Evolutionary conservation across 35 echinoderm and acorn worm species (phyloP).

Genomic region (Ophioderma brevispina): DNA sequence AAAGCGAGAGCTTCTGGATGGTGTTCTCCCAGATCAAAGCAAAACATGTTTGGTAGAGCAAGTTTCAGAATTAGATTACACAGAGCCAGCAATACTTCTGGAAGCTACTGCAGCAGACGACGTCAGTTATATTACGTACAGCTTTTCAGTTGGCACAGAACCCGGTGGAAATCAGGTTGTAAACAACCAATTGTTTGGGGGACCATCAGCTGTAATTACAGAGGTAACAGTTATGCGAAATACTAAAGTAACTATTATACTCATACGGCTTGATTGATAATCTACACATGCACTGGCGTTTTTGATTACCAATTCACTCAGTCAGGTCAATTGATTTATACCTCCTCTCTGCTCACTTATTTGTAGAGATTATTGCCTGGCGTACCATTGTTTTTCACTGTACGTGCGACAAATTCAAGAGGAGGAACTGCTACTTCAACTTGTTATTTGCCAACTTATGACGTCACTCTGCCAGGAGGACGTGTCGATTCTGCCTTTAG

Average conservation of each 20-base stretch:
- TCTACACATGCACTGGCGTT: no score
- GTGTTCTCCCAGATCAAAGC: background rate
- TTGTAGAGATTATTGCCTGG: no score
- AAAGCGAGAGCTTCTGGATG: background rate
- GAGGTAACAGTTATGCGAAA: no score
- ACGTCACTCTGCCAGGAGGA: constrained; percentile 43
- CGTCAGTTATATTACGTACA: constrained; percentile 26
- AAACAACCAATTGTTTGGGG: constrained; percentile 11
- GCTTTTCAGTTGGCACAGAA: constrained; percentile 25
- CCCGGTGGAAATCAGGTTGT: constrained; percentile 38
- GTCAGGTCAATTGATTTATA: no score
- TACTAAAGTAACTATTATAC: no score
- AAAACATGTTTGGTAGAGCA: constrained; percentile 22
- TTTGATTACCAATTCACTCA: no score
- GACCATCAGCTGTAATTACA: constrained; percentile 8
- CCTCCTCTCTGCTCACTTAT: no score
- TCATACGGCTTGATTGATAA: no score
- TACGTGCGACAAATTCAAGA: constrained; percentile 18
- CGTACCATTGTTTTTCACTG: constrained; percentile 35
- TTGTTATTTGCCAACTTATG: constrained; percentile 38
- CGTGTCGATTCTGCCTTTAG: constrained; percentile 16
- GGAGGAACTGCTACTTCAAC: constrained; percentile 18
- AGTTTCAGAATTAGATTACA: constrained; percentile 43
- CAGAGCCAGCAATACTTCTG: constrained; percentile 35
- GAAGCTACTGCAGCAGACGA: constrained; percentile 30